phyloP scores from a whole-genome alignment of 1,140 invertebrate genomes.

The Heliothis virescens region DNA sequence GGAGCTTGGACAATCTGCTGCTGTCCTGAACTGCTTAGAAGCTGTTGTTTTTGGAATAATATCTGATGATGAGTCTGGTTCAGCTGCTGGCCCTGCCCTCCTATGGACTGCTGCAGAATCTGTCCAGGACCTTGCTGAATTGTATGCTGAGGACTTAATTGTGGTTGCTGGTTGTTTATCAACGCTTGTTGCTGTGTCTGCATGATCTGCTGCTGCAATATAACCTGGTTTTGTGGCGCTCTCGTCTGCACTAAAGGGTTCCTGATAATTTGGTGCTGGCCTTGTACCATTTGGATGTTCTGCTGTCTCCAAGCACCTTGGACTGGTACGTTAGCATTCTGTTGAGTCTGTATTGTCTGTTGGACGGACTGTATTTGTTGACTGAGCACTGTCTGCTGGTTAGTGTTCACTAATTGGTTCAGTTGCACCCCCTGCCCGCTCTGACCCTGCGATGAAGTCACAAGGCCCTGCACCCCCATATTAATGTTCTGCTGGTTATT shows the following conservation, averaged over 20 bases:
- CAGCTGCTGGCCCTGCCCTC: constrained; percentile 75
- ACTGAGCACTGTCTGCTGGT: constrained; percentile 75
- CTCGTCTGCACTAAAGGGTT: constrained; percentile 81
- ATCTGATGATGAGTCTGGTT: constrained; percentile 82
- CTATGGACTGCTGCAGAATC: constrained; percentile 78
- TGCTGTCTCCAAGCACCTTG: constrained; percentile 86
- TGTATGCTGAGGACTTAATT: constrained; percentile 79
- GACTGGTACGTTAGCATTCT: constrained; percentile 72
- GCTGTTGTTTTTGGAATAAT: constrained; percentile 83
- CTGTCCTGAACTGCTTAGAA: constrained; percentile 75
- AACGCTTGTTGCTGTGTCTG: constrained; percentile 82
- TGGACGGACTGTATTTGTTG: constrained; percentile 81
- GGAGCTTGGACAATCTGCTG: constrained; percentile 82
- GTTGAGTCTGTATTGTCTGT: constrained; percentile 77
- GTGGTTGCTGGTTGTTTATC: constrained; percentile 79
- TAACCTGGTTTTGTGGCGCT: constrained; percentile 83
- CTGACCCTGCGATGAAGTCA: constrained; percentile 74
- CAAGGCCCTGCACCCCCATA: constrained; percentile 78
- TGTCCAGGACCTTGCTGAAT: constrained; percentile 79
- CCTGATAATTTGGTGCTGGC: constrained; percentile 82
- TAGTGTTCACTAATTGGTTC: constrained; percentile 73
- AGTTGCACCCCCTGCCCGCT: constrained; percentile 70
- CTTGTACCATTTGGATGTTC: constrained; percentile 84
- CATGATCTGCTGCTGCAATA: constrained; percentile 84
- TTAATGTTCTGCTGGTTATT: constrained; percentile 81